phyloP scores from a whole-genome alignment of 2,888 invertebrate genomes.

The Elysia crispata region DNA sequence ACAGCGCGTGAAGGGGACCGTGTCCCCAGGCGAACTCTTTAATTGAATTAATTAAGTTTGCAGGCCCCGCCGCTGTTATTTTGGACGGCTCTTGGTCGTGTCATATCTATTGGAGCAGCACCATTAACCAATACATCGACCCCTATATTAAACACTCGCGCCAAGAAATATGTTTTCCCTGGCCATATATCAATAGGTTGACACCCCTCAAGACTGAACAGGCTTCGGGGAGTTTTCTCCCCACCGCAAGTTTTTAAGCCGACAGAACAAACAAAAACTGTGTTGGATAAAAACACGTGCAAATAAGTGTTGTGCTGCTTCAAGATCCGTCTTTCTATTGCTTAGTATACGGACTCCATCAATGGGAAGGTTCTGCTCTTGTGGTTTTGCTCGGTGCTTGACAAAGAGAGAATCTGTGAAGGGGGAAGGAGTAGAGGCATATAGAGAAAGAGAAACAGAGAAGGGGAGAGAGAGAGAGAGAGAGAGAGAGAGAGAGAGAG shows the following conservation, averaged over 20 bases:
- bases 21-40: constrained; percentile 33
- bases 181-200: constrained; percentile 45
- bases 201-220: constrained; percentile 45
- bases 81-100: constrained; percentile 41
- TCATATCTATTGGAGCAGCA: constrained; percentile 38
- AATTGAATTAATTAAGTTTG: constrained; percentile 48
- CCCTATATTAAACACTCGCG: constrained; percentile 42
- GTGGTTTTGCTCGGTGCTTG: constrained; percentile 41
- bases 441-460: constrained; percentile 16
- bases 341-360: constrained; percentile 38
- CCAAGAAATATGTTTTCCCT: constrained; percentile 47
- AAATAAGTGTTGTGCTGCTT: constrained; percentile 43
- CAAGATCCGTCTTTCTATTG: constrained; percentile 28
- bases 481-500: constrained; percentile 33
- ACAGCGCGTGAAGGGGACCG: not conserved
- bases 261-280: constrained; percentile 43
- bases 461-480: constrained; percentile 18
- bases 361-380: not conserved
- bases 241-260: constrained; percentile 39
- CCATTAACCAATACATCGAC: constrained; percentile 46
- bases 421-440: not conserved
- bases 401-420: not conserved
- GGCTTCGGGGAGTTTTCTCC: constrained; percentile 43
- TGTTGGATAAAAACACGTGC: constrained; percentile 47
- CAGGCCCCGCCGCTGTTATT: constrained; percentile 43